Evolutionary conservation across 2,888 invertebrate genomes (phyloP), one percentile per base, ranked within the genome.

Genomic region (Beris morrisii): DNA sequence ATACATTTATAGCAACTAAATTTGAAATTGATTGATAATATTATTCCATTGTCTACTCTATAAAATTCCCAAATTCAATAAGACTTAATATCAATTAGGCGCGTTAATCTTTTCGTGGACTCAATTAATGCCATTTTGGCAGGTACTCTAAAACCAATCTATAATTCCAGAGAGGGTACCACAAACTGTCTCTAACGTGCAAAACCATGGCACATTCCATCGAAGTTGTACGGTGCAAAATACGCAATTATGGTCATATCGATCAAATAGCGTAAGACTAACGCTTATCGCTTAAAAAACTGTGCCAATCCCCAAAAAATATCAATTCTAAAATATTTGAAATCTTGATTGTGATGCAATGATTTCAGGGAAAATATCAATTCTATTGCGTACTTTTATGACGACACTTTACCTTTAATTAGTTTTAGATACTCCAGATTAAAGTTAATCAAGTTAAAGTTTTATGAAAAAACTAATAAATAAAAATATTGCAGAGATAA

Each of bases 81-180:
- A 38, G 38, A 32, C 61, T 50, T 52, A 52, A 38, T 52, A 50
- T 43, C 61, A 61, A 61, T 61, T 61, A 52, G 61, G 52, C 22
- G 38, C 50, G 32, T 52, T 50, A 32, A 52, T 61, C 50, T 52
- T 32, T 43, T 28, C 30, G n/a, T 61, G 50, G 50, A 50, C 28
- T 11, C 61, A 32, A 52, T 52, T 61, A 45, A 61, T 50, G 50
- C 61, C 52, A 50, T 50, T 61, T 61, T 28, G 52, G 52, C 61
- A 46, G 46, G 61, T 52, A 61, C 52, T 52, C 50, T 50, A 61
- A 50, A 61, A 61, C 22, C 43, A 13, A 50, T 61, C 11, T 50
- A 61, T 61, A 52, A 50, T 52, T 50, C 32, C 31, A 9, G 22
- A 9, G 22, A 50, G 28, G 52, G 15, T 9, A n/a, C 30, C n/a